A percentile compares a stretch with the other conserved stretches of the same genome.
phyloP scores from a whole-genome alignment of 92 coral and sea anemone species.

The Phenganax marumi region DNA sequence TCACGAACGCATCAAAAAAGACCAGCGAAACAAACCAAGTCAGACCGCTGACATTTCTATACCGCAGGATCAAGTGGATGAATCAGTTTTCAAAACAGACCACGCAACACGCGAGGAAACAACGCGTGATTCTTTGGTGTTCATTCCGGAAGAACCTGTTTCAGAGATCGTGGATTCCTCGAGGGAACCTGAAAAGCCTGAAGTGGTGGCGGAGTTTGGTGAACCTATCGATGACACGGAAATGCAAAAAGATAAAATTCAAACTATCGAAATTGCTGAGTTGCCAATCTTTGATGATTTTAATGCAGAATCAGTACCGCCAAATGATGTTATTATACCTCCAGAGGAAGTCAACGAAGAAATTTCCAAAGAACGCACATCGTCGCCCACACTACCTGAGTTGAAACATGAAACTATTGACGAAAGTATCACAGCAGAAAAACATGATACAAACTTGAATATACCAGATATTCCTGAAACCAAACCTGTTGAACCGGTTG shows the following conservation, averaged over 20 bases:
- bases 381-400: conserved; percentile 20
- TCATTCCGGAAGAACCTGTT: background rate
- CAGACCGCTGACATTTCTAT: background rate
- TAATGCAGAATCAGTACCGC: background rate
- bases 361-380: background rate
- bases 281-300: conserved; percentile 11
- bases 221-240: background rate
- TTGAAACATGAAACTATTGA: conserved; percentile 10
- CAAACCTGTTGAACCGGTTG: conserved; percentile 8
- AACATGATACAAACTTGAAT: background rate
- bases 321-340: background rate
- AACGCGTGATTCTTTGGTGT: conserved; percentile 11
- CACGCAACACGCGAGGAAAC: background rate
- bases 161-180: conserved; percentile 7
- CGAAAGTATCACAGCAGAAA: conserved; percentile 23
- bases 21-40: background rate
- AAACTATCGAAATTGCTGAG: background rate
- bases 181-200: background rate
- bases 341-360: conserved; percentile 3
- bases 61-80: background rate
- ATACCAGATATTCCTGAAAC: conserved; percentile 3
- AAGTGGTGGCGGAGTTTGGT: conserved; percentile 6
- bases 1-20: conserved; percentile 8
- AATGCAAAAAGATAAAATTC: background rate
- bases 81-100: conserved; percentile 1